Evolutionary conservation across 2,113 vertebrate genomes (phyloP), one percentile per base, ranked within the genome.

Genomic region (Dromiciops gliroides): DNA sequence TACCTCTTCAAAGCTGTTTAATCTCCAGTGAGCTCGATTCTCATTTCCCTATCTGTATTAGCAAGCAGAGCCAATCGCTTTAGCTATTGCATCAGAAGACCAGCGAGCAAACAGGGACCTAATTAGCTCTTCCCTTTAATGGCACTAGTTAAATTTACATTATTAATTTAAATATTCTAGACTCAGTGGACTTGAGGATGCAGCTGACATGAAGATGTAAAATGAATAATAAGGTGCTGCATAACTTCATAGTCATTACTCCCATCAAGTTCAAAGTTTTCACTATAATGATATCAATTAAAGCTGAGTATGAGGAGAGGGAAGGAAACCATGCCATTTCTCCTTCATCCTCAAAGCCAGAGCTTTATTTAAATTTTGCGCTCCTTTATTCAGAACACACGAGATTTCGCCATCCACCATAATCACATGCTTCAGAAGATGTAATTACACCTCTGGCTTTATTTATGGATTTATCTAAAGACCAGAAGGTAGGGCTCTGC

Each of bases 81-180:
- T n/a, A 92, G 95, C 96, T 97, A 93, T 47, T 94, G 95, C 91
- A 90, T 97, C 96, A 94, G 51, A 92, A 88, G 95, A 94, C 98
- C 97, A 97, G 97, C 95, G 83, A 98, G 95, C 97, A 98, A 98
- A 96, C 49, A 96, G 95, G 96, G 98, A 98, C 97, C 94, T 97
- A 98, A 98, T 98, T 98, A 98, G 98, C 96, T 98, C 97, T 98
- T 98, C 94, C 92, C 97, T 98, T 98, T 98, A 98, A 98, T 98
- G 98, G 92, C 94, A 98, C 97, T 96, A 98, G 96, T 98, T 98
- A 97, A 97, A 95, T 98, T 97, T 97, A 37, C 96, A 95, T 98
- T 98, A 98, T 98, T 98, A 98, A 98, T 98, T 98, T 97, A 98
- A 98, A 98, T 96, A 97, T 97, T 97, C 97, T 93, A 92, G 97